phyloP scores from a whole-genome alignment of 1,140 invertebrate species.

The Diuraphis noxia region DNA sequence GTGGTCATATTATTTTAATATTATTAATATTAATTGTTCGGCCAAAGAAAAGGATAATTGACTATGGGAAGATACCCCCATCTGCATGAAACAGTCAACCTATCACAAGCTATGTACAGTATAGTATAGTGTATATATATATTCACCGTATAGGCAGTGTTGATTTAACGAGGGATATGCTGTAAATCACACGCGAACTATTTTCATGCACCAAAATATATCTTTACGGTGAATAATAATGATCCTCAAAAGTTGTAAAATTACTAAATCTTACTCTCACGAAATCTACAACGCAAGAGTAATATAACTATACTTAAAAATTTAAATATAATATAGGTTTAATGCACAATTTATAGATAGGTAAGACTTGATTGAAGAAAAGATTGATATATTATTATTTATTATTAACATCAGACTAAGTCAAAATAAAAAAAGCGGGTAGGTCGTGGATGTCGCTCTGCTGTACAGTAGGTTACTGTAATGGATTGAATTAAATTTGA shows the following conservation, averaged over 20 bases:
- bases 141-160: not conserved
- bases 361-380: too few relatives aligned
- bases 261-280: not conserved
- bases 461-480: too few relatives aligned
- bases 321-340: too few relatives aligned
- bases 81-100: not conserved
- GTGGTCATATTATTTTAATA: constrained; percentile 45
- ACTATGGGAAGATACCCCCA: not conserved
- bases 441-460: too few relatives aligned
- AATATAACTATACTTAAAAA: not conserved
- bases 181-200: not conserved
- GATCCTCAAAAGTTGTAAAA: not conserved
- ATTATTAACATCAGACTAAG: not conserved
- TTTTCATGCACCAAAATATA: not conserved
- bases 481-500: too few relatives aligned
- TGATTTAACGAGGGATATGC: not conserved
- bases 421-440: not conserved
- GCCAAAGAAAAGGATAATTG: constrained; percentile 35
- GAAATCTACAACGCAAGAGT: not conserved
- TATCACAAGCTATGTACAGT: not conserved
- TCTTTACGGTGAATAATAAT: not conserved
- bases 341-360: not conserved
- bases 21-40: constrained; percentile 47
- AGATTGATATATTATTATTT: too few relatives aligned
- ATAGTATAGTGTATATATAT: not conserved